Percentiles rank a stretch among this genome's conserved stretches.
These are phyloP conservation scores for Leptonema lineaticorne DNA, from an alignment of 1,140 invertebrate species.

Conservation along the genomic window DNA sequence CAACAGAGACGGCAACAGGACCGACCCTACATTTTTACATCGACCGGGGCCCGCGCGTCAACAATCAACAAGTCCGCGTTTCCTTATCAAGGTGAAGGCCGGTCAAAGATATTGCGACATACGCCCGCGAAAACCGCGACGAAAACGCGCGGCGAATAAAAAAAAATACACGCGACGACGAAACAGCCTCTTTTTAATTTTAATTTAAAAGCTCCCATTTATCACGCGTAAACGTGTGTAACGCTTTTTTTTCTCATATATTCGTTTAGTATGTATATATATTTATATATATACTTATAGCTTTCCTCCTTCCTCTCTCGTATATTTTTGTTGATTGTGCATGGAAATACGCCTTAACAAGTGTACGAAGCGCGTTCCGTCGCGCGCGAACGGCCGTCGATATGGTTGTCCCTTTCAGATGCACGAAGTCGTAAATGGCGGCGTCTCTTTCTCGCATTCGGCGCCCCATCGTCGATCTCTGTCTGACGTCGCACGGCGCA, in stretches of 20 bases:
- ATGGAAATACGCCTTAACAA: conserved; percentile 24
- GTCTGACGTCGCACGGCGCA: conserved; percentile 51
- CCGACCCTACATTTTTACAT: conserved; percentile 15
- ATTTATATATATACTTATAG: background rate
- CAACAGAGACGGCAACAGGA: conserved; percentile 23
- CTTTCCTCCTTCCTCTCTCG: background rate
- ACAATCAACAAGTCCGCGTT: conserved; percentile 30
- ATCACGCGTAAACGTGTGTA: conserved; percentile 7
- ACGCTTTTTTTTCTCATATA: background rate
- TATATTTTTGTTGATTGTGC: conserved; percentile 26
- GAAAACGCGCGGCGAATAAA: too few species aligned
- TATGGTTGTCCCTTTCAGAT: conserved; percentile 31
- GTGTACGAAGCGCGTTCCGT: conserved; percentile 4
- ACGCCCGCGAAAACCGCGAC: background rate
- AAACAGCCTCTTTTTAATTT: background rate
- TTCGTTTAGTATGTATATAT: background rate
- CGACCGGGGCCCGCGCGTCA: background rate
- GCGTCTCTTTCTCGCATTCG: conserved; percentile 41
- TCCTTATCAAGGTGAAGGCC: conserved; percentile 31
- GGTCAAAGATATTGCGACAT: conserved; percentile 24
- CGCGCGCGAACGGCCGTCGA: conserved; percentile 45
- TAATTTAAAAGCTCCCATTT: conserved; percentile 14
- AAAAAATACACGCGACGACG: background rate
- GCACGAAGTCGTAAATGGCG: conserved; percentile 10
- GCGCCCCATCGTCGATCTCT: conserved; percentile 43